phyloP scores from a whole-genome alignment of 1,140 invertebrate genomes.

The Hyphantria cunea region DNA sequence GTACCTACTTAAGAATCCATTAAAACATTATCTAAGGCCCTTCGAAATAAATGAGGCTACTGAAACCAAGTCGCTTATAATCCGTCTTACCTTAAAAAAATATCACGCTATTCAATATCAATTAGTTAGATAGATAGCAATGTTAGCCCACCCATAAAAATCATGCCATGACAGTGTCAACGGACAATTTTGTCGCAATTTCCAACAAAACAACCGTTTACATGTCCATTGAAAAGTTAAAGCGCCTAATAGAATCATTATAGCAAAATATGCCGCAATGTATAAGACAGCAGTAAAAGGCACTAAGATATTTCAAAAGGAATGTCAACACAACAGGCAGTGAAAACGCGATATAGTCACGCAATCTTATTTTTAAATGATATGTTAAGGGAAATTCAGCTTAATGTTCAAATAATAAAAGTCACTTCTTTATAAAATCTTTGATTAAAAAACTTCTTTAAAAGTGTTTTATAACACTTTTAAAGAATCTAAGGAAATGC shows the following conservation, averaged over 20 bases:
- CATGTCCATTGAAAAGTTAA: conserved; percentile 43
- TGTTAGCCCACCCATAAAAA: conserved; percentile 49
- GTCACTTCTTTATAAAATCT: not conserved
- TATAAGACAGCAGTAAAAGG: conserved; percentile 39
- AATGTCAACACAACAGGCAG: conserved; percentile 48
- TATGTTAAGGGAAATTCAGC: no score
- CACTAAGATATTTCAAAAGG: conserved; percentile 51
- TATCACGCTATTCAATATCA: conserved; percentile 45
- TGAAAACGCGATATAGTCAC: conserved; percentile 50
- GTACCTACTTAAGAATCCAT: not conserved
- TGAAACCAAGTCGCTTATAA: conserved; percentile 23
- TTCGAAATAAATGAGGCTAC: conserved; percentile 1
- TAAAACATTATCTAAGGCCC: conserved; percentile 2
- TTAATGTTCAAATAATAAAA: not conserved
- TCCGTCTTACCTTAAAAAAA: conserved; percentile 43
- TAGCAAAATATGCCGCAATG: conserved; percentile 41
- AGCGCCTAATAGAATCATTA: conserved; percentile 15
- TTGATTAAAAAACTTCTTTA: conserved; percentile 24
- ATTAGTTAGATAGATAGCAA: conserved; percentile 54
- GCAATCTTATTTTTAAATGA: conserved; percentile 25
- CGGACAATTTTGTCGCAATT: conserved; percentile 26
- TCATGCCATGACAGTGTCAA: conserved; percentile 40
- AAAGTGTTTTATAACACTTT: conserved; percentile 32
- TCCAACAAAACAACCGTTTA: conserved; percentile 29
- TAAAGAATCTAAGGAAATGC: conserved; percentile 47